Percentiles rank a stretch among this genome's conserved stretches.
phyloP scores from a whole-genome alignment of 2,888 invertebrate genomes.

The Falcaria lacertinaria region DNA sequence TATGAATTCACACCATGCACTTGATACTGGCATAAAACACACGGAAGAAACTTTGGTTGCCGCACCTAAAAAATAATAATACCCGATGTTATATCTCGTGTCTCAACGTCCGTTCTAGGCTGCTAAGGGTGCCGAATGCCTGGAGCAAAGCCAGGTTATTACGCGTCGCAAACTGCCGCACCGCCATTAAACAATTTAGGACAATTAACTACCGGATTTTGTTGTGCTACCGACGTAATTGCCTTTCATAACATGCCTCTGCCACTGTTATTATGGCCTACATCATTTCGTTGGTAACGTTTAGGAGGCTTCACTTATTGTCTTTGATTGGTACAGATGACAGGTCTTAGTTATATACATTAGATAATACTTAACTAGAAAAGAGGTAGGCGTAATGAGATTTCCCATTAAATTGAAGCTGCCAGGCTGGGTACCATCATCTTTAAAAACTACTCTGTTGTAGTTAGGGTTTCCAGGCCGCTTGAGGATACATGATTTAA shows the following conservation, averaged over 20 bases:
- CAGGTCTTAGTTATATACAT: constrained; percentile 7
- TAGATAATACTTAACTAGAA: too few relatives aligned
- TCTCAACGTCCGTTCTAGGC: constrained; percentile 4
- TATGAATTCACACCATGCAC: too few relatives aligned
- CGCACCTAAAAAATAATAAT: too few relatives aligned
- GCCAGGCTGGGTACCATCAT: too few relatives aligned
- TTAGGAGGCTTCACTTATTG: constrained; percentile 11
- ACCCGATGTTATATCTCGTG: constrained; percentile 8
- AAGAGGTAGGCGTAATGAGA: too few relatives aligned
- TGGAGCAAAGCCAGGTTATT: constrained; percentile 29
- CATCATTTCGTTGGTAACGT: constrained; percentile 56
- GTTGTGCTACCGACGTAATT: constrained; percentile 64
- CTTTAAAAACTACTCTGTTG: too few relatives aligned
- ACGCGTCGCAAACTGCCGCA: constrained; percentile 57
- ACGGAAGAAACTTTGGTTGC: too few relatives aligned
- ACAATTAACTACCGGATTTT: constrained; percentile 79
- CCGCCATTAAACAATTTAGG: constrained; percentile 77
- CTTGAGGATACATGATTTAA: too few relatives aligned
- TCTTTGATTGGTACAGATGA: constrained; percentile 12
- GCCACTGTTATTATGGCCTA: constrained; percentile 52
- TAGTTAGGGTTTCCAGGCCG: too few relatives aligned
- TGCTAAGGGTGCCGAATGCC: constrained; percentile 12
- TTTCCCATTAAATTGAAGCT: too few relatives aligned
- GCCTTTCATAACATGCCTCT: constrained; percentile 68
- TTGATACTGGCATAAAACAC: too few relatives aligned